Evolutionary conservation across 23 tunicate genomes (phyloP).

Genomic region (Botrylloides violaceus): DNA sequence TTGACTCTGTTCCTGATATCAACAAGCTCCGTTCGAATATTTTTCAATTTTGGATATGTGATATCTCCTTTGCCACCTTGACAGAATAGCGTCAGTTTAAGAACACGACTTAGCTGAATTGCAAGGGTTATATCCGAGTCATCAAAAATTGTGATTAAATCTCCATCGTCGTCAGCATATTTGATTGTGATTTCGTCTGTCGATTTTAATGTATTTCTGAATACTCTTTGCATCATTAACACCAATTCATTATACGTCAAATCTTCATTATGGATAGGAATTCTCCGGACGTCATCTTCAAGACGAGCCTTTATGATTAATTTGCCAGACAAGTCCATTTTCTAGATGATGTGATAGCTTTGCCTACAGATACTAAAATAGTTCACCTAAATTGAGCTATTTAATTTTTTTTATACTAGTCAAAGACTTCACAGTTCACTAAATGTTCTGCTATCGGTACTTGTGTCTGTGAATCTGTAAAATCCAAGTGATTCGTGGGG

Average conservation of each 20-base stretch:
- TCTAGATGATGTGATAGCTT: too few species aligned
- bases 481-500: too few species aligned
- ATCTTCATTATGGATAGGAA: constrained; percentile 90
- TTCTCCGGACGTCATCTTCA: constrained; percentile 85
- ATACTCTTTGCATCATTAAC: constrained; percentile 93
- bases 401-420: too few species aligned
- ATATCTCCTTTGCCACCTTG: constrained; percentile 10
- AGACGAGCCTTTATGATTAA: constrained; percentile 80
- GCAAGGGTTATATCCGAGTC: constrained; percentile 92
- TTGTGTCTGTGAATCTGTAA: too few species aligned
- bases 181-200: constrained; percentile 66
- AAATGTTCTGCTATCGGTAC: too few species aligned
- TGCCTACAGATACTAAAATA: too few species aligned
- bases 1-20: constrained; percentile 65
- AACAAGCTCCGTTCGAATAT: constrained; percentile 37
- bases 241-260: constrained; percentile 86
- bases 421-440: too few species aligned
- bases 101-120: constrained; percentile 70
- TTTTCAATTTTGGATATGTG: constrained; percentile 1
- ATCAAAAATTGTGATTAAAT: constrained; percentile 88
- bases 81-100: constrained; percentile 75
- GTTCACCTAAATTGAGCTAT: too few species aligned
- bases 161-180: constrained; percentile 92
- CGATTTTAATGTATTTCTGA: constrained; percentile 51
- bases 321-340: constrained; percentile 75